A percentile compares a stretch with the other conserved stretches of the same genome.
These are phyloP conservation scores for Acleris cristana DNA, from an alignment of 2,888 invertebrate species.

Conservation along the genomic window DNA sequence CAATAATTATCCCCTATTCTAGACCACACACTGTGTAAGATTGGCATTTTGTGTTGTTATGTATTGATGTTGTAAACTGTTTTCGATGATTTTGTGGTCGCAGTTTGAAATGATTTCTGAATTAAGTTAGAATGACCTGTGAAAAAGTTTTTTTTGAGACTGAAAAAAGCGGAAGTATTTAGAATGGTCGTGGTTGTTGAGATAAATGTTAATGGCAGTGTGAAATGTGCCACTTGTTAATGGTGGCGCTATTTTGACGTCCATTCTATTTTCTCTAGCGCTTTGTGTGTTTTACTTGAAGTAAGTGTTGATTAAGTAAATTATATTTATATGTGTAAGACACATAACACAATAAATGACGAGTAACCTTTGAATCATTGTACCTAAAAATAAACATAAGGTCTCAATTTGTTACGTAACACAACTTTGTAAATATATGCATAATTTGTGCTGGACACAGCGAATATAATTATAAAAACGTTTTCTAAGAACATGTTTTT, in stretches of 20 bases:
- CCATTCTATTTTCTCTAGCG: not conserved
- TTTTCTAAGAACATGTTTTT: not conserved
- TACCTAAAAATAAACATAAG: slow-evolving; percentile 20
- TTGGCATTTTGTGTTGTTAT: no score
- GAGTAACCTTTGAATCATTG: slow-evolving; percentile 18
- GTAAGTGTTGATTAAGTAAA: slow-evolving; percentile 29
- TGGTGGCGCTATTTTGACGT: not conserved
- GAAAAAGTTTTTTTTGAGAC: no score
- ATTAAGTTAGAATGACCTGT: no score
- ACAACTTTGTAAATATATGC: slow-evolving; percentile 28
- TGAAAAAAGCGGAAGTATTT: no score
- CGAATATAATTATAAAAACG: slow-evolving; percentile 2
- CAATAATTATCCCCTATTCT: no score
- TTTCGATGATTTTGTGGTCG: no score
- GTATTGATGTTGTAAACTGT: no score
- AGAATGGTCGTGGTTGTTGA: no score
- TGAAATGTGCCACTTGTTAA: no score
- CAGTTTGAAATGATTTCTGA: no score
- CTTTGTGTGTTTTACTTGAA: slow-evolving; percentile 15
- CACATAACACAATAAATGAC: slow-evolving; percentile 25
- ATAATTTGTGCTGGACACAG: slow-evolving; percentile 33
- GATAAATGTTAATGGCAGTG: no score
- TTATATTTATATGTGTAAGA: slow-evolving; percentile 36
- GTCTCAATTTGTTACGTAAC: slow-evolving; percentile 22
- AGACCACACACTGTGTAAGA: no score